Conservation (phyloP, 1,140 invertebrate species). For the Cepaea nemoralis region DNA sequence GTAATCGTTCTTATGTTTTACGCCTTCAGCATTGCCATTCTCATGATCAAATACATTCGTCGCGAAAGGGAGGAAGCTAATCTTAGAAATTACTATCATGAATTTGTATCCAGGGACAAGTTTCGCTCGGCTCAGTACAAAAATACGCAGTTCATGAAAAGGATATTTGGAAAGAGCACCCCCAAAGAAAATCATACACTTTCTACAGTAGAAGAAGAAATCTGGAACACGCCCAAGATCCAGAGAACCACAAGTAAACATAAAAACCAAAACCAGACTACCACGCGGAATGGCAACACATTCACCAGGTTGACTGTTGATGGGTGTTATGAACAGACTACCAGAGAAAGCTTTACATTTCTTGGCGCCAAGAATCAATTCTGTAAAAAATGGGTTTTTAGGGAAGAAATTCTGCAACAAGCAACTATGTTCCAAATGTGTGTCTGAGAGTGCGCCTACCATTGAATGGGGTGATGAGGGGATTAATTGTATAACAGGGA, state of each 20-base stretch:
- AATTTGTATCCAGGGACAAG: constrained; percentile 65
- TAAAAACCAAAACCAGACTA: constrained; percentile 19
- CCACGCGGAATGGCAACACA: constrained; percentile 19
- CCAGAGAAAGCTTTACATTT: constrained; percentile 36
- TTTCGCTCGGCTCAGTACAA: constrained; percentile 56
- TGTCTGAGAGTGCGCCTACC: constrained; percentile 31
- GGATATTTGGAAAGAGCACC: constrained; percentile 27
- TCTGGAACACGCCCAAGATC: background rate
- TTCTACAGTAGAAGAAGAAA: background rate
- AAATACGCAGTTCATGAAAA: constrained; percentile 48
- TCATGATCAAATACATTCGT: constrained; percentile 70
- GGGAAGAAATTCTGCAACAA: constrained; percentile 40
- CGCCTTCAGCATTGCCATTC: constrained; percentile 69
- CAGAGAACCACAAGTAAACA: background rate
- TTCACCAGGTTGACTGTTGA: constrained; percentile 29
- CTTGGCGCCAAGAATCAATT: constrained; percentile 39
- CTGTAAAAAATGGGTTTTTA: constrained; percentile 33
- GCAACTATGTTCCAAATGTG: constrained; percentile 39
- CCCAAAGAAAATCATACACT: background rate
- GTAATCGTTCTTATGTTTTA: constrained; percentile 70
- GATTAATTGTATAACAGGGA: background rate
- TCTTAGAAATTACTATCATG: constrained; percentile 65
- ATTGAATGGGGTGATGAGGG: constrained; percentile 36
- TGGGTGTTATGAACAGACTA: background rate
- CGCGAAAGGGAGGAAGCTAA: constrained; percentile 66